Conservation (phyloP, 2,888 invertebrate species). For the Bimastos eiseni region DNA sequence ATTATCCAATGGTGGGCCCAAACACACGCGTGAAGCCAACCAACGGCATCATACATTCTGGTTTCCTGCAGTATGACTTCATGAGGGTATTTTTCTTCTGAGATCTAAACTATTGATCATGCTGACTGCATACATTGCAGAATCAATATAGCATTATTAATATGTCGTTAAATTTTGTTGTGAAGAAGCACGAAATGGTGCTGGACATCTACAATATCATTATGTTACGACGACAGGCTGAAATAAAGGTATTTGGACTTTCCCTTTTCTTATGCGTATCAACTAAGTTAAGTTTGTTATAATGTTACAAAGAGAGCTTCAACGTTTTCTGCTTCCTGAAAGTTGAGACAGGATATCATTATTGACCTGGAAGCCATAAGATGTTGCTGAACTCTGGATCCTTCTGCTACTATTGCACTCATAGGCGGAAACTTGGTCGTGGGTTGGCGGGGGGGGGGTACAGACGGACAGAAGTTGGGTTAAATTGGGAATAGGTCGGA, state of each 20-base stretch:
- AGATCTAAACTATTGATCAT: not conserved
- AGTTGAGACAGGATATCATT: too few species aligned
- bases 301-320: not conserved
- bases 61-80: not conserved
- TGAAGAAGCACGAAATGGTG: constrained; percentile 60
- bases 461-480: too few species aligned
- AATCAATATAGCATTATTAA: not conserved
- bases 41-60: not conserved
- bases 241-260: constrained; percentile 71
- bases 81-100: not conserved
- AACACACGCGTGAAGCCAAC: too few species aligned
- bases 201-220: constrained; percentile 89
- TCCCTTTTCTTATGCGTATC: not conserved
- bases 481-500: too few species aligned
- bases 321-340: too few species aligned
- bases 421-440: too few species aligned
- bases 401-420: too few species aligned
- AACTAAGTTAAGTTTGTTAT: not conserved
- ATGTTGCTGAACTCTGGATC: too few species aligned
- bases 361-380: too few species aligned
- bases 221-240: constrained; percentile 83
- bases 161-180: not conserved
- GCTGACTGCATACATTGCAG: not conserved
- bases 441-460: too few species aligned
- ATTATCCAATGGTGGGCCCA: too few species aligned